Percentiles rank a stretch among this genome's conserved stretches.
These are phyloP conservation scores for Naja naja DNA, from an alignment of 2,113 vertebrate species.

Conservation along the genomic window DNA sequence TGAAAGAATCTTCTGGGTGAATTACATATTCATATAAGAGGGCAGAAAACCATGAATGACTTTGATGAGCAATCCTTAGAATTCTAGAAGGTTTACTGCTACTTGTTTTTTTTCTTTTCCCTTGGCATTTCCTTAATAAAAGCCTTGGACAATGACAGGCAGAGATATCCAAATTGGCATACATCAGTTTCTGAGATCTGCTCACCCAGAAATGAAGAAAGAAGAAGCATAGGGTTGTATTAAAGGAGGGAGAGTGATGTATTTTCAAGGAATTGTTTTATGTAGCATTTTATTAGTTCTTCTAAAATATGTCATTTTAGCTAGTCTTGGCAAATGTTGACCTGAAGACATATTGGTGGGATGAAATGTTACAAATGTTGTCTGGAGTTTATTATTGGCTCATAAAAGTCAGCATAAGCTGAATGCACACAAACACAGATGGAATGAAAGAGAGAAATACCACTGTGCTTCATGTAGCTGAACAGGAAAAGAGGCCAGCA, in stretches of 20 bases:
- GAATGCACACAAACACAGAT: background rate
- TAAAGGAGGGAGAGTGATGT: background rate
- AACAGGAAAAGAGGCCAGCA: background rate
- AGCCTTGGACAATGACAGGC: background rate
- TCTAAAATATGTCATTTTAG: background rate
- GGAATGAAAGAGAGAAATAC: background rate
- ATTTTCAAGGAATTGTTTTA: conserved; percentile 3
- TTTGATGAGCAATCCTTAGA: background rate
- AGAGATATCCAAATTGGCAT: background rate
- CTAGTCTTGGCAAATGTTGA: background rate
- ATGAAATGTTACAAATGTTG: background rate
- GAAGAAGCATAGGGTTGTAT: background rate
- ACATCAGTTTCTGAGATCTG: background rate
- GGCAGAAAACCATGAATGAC: background rate
- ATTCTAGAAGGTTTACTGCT: background rate
- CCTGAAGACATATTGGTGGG: background rate
- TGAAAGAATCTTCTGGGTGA: background rate
- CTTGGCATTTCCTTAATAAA: background rate
- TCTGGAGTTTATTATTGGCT: background rate
- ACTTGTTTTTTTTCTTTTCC: background rate
- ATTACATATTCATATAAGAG: background rate
- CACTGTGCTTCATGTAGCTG: background rate
- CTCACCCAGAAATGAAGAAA: background rate
- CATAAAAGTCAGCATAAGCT: background rate
- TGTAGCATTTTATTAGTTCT: background rate